Evolutionary conservation across 2,797 vertebrate genomes (phyloP), one percentile per base, ranked within the genome.

Genomic region (Sebastes variabilis): DNA sequence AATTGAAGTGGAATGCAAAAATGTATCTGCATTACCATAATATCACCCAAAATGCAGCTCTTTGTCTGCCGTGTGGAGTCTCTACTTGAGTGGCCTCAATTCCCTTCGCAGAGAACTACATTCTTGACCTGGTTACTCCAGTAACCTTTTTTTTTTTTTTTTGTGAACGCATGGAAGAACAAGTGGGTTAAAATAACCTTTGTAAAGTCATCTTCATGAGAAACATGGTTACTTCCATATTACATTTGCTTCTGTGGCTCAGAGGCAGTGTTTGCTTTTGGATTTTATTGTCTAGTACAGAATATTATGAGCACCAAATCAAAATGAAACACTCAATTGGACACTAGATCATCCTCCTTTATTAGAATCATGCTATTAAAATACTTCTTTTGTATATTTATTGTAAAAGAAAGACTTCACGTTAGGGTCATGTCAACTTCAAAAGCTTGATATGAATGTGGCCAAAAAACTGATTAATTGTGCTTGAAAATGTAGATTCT

Each of bases 91-190:
- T 81, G 83, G 60, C 84, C 84, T 83, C 42, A 66, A 65, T 88
- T 89, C 64, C 20, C 72, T 61, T 69, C 11, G 71, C 46, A 27
- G 32, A 77, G 61, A 84, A 34, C 78, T 59, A 78, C 46, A 74
- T 80, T 79, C 62, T 72, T 83, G 84, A 82, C 83, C 82, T 64
- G 67, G 38, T 88, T 85, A 65, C 69, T 83, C 75, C 65, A 81
- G 46, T 89, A 88, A 90, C 86, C 84, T 87, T 78, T 22, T 85
- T 89, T 52, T 79, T n/a, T n/a, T n/a, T 38, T 46, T 49, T 20
- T 20, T 77, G 66, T 60, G 58, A 83, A 66, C 1, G 5, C 65
- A 49, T 81, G 20, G 70, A 80, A 66, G 22, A 78, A 79, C 67
- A 87, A 88, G 65, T 86, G 61, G 80, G 60, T 79, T 75, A 82